phyloP scores from a whole-genome alignment of 2,113 vertebrate genomes.

The Phaethon lepturus region DNA sequence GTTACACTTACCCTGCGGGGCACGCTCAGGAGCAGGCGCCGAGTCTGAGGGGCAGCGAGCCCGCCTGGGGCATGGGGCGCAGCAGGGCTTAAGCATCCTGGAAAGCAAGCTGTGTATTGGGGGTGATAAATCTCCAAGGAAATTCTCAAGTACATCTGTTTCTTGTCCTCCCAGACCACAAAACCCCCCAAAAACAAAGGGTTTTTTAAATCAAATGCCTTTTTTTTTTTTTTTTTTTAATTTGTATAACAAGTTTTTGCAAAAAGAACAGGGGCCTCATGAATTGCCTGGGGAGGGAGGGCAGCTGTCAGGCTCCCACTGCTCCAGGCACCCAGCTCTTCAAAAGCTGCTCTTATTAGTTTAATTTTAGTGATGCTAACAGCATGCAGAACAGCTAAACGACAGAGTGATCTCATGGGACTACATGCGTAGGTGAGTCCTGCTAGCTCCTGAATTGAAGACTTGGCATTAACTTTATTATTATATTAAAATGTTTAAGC shows the following conservation, averaged over 20 bases:
- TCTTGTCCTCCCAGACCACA: not conserved
- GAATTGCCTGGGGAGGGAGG: not conserved
- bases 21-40: not conserved
- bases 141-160: fast-evolving
- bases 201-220: not conserved
- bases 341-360: not conserved
- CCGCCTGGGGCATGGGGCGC: fast-evolving
- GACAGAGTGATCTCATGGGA: not conserved
- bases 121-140: not conserved
- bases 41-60: not conserved
- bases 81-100: not conserved
- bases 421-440: not conserved
- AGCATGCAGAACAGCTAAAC: not conserved
- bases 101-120: not conserved
- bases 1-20: not conserved
- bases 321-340: not conserved
- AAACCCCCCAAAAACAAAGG: not conserved
- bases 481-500: not conserved
- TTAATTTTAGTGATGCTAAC: not conserved
- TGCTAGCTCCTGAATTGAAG: not conserved
- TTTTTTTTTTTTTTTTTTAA: not conserved
- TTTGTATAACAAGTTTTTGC: not conserved
- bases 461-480: not conserved
- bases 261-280: not conserved
- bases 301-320: not conserved